Base-by-base conservation (phyloP, 53 echinoderm and acorn worm species). In the Glandiceps talaboti region DNA sequence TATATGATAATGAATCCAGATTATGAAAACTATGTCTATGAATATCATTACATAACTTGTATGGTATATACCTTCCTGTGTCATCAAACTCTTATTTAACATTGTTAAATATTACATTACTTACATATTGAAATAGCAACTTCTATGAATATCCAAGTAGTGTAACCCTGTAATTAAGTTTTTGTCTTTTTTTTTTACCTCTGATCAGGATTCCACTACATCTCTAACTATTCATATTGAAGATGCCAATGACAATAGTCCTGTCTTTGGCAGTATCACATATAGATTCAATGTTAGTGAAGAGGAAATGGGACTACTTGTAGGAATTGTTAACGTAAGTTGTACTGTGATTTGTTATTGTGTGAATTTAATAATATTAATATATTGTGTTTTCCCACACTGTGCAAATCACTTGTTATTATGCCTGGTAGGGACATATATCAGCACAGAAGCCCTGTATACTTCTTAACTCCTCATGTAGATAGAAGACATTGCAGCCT, bases 201-300 rank as follows among this genome's bases (percentile, higher is more conserved):
- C n/a, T n/a, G n/a, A 45, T 20, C 64, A 45, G 64, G 20, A 20
- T 45, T 6, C 64, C 64, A 45, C 6, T 20, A 45, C 64, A 45
- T 12, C 64, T 45, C 20, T 97, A 25, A 87, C 84, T 10, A 90
- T 97, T 76, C 80, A 76, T 29, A 75, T 97, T 10, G 80, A 83
- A 1, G 97, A 97, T 77, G 91, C 85, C 76, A 97, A 97, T 75
- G 97, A 97, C 82, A 93, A 97, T 75, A 83, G 91, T 75, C 97
- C 97, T 29, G 31, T 87, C 27, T 97, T 89, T 79, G 74, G 20
- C 6, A 45, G 64, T 45, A 20, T 20, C 6, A 45, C 6, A 12
- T 45, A 45, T 45, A 20, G 20, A 20, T 45, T 45, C 64, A 45
- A 45, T 45, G 64, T 45, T 12, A 45, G 6, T 6, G 64, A 45